Evolutionary conservation across 2,888 invertebrate genomes (phyloP).

Genomic region (Fragum whitleyi): DNA sequence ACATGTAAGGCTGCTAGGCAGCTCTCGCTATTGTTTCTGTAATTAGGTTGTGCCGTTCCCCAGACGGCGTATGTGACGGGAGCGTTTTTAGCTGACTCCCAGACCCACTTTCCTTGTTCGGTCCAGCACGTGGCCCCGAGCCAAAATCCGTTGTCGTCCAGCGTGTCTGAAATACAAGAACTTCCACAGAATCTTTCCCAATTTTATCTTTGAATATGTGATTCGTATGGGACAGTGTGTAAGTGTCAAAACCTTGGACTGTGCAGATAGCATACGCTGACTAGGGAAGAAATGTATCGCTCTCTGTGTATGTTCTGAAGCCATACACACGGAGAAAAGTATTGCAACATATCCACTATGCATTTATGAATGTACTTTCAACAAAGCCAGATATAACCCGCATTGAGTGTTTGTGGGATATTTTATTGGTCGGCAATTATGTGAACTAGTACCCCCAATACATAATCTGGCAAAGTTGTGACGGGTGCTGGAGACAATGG

Average conservation of each 20-base stretch:
- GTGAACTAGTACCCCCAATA: too few relatives aligned
- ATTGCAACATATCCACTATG: too few relatives aligned
- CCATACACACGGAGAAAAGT: too few relatives aligned
- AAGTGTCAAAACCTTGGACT: not conserved
- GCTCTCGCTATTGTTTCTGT: constrained; percentile 34
- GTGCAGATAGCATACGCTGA: not conserved
- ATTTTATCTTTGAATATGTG: not conserved
- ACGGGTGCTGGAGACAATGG: too few relatives aligned
- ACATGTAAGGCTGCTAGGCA: constrained; percentile 45
- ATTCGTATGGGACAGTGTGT: not conserved
- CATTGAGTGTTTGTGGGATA: too few relatives aligned
- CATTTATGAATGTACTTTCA: too few relatives aligned
- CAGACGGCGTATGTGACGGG: constrained; percentile 18
- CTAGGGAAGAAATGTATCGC: too few relatives aligned
- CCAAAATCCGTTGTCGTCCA: constrained; percentile 41
- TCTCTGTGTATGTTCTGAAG: too few relatives aligned
- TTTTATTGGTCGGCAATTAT: too few relatives aligned
- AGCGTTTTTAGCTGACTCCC: constrained; percentile 23
- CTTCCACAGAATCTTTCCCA: too few relatives aligned
- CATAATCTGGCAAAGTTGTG: too few relatives aligned
- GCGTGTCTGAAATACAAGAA: constrained; percentile 13
- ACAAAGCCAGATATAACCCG: too few relatives aligned
- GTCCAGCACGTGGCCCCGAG: constrained; percentile 32
- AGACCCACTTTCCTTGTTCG: constrained; percentile 25
- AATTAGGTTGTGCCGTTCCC: constrained; percentile 39